Conservation (phyloP, 2,797 vertebrate genomes). For the Heliangelus exortis region DNA sequence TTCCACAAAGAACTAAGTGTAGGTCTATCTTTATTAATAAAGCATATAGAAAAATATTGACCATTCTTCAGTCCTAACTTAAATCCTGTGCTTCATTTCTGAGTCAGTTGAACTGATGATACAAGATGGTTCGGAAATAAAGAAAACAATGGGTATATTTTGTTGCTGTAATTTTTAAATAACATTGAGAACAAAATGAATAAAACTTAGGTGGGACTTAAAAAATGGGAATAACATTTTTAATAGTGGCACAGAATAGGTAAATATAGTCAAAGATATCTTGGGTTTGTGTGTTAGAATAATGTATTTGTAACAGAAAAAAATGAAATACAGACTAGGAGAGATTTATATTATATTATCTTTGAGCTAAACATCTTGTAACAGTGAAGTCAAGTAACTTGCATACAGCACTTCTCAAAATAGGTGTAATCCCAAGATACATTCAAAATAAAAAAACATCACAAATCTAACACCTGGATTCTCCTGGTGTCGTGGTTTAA, state of each 20-base stretch:
- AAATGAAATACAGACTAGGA: neutral
- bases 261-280: neutral
- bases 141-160: neutral
- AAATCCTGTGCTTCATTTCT: neutral
- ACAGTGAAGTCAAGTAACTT: neutral
- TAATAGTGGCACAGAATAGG: neutral
- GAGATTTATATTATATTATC: neutral
- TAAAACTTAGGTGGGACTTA: neutral
- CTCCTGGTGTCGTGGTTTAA: neutral
- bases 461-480: neutral
- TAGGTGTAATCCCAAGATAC: neutral
- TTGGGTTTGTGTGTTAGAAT: neutral
- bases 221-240: neutral
- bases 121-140: neutral
- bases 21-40: neutral
- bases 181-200: neutral
- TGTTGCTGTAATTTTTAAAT: neutral
- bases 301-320: neutral
- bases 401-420: neutral
- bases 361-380: neutral
- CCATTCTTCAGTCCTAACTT: neutral
- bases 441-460: neutral
- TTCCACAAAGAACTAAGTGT: neutral
- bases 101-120: neutral
- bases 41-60: neutral